These are phyloP conservation scores for Acleris laterana DNA, from an alignment of 2,888 invertebrate genomes.

Conservation along the genomic window DNA sequence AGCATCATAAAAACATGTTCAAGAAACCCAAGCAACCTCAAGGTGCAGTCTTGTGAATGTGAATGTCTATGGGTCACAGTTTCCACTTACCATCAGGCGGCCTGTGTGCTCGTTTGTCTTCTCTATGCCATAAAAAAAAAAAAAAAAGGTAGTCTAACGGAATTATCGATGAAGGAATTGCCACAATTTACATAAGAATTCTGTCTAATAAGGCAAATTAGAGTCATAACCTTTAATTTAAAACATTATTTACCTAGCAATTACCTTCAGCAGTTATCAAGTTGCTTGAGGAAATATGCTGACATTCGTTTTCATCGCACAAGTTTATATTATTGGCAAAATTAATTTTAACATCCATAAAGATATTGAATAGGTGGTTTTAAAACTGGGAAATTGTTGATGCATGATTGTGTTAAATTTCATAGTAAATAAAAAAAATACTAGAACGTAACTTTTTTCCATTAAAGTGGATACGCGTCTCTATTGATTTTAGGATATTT, in stretches of 20 bases:
- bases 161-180: conserved; percentile 41
- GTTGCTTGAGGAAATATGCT: background rate
- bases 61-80: no score
- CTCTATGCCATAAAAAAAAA: no score
- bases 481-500: conserved; percentile 76
- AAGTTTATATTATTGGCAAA: background rate
- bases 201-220: background rate
- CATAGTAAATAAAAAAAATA: no score
- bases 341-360: background rate
- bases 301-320: background rate
- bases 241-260: background rate
- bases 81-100: no score
- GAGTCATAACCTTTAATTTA: conserved; percentile 28
- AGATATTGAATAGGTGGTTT: background rate
- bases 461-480: conserved; percentile 29
- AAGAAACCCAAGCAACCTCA: no score
- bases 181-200: conserved; percentile 32
- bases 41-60: no score
- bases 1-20: conserved; percentile 6
- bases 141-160: conserved; percentile 39
- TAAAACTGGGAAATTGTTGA: conserved; percentile 47
- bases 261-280: background rate
- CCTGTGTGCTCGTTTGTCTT: no score
- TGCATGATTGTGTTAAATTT: no score
- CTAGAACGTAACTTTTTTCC: no score